Base-by-base conservation (phyloP, 2,113 vertebrate species). In the Dipodomys stephensi region DNA sequence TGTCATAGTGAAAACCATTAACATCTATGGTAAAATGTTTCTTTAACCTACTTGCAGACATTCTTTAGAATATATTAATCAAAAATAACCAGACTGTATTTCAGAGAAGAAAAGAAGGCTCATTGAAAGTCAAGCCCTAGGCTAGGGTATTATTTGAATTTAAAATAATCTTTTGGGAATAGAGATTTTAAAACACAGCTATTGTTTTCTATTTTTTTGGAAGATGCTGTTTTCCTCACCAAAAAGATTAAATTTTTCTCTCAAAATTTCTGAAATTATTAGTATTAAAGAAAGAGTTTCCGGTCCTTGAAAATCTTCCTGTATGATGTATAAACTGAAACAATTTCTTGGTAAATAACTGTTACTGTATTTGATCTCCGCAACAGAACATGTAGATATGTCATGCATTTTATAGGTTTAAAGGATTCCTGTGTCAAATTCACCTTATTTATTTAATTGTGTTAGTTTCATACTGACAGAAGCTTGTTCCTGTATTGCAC, bases 361-460 rank as follows among this genome's bases (percentile, higher is more conserved):
- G 7, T 67, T 88, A 46, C 64, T 92, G 93, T 39, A 73, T 23
- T 90, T 93, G 4, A 27, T 83, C 32, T 90, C 39, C 82, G 1
- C 2, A 71, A 10, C 9, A n/a, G 77, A 92, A 90, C n/a, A 83
- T 87, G 65, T 69, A 90, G 92, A 74, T 53, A 88, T 88, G 13
- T 18, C 28, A 46, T 80, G 19, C 11, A 16, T 72, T 93, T 94
- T 30, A 81, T 73, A 80, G 7, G 12, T 79, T 84, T 90, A 96
- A 76, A 72, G 27, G 0, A 25, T 86, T 62, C 57, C 86, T 35
- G 2, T 60, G 44, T 77, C 23, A 92, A 72, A 86, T 94, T 77
- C 92, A 64, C 79, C 60, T 84, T 76, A 77, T 71, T 83, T 95
- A 92, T 87, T 78, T 94, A 96, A 89, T 94, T 93, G 19, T 6